These are phyloP conservation scores for Parochlus steinenii DNA, from an alignment of 2,888 invertebrate genomes.

Conservation along the genomic window DNA sequence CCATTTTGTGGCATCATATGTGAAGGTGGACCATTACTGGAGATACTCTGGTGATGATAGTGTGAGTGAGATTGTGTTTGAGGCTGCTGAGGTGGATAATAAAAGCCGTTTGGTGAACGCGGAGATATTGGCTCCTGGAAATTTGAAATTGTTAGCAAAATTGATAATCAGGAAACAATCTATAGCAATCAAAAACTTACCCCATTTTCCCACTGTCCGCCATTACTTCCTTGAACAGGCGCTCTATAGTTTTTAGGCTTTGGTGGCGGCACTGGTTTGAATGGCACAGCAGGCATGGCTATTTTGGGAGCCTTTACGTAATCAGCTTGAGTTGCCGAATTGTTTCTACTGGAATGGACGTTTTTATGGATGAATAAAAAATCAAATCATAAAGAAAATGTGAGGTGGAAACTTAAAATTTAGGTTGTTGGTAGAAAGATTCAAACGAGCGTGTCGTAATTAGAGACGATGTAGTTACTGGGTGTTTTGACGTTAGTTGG, in stretches of 20 bases:
- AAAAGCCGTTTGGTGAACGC: constrained; percentile 30
- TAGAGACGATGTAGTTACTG: constrained; percentile 9
- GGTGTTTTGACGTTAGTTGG: too few relatives aligned
- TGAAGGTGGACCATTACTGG: constrained; percentile 11
- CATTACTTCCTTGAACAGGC: constrained; percentile 36
- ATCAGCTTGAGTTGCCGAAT: constrained; percentile 43
- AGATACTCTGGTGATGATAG: constrained; percentile 23
- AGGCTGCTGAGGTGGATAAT: constrained; percentile 22
- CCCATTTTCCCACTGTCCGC: constrained; percentile 36
- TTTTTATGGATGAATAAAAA: constrained; percentile 1
- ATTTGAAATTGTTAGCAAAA: too few relatives aligned
- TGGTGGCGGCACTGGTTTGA: constrained; percentile 83
- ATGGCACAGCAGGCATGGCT: constrained; percentile 29
- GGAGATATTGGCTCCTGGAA: constrained; percentile 28
- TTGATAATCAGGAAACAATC: background rate
- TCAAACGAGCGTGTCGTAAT: constrained; percentile 8
- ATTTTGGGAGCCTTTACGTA: constrained; percentile 33
- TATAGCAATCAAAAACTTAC: constrained; percentile 19
- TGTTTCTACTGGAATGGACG: constrained; percentile 33
- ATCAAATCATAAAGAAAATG: constrained; percentile 11
- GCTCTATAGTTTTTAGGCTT: constrained; percentile 86
- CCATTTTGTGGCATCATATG: constrained; percentile 18
- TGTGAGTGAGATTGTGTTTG: constrained; percentile 16
- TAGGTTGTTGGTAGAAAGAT: background rate
- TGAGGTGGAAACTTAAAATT: constrained; percentile 4